Base-by-base conservation (phyloP, 2,888 invertebrate genomes). In the Chesias legatella region DNA sequence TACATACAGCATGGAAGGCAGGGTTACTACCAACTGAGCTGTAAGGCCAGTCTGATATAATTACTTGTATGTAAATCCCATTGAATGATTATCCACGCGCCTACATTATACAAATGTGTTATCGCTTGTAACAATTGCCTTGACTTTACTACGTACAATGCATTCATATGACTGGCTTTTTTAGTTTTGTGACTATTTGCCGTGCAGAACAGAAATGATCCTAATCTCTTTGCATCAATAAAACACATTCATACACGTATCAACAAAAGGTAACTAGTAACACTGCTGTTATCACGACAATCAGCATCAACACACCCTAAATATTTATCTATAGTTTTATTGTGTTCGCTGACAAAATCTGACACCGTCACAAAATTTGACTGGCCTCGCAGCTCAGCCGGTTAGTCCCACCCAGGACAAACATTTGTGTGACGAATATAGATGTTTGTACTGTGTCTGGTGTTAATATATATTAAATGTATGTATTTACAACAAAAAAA, bases 241-340 rank as follows among this genome's bases (percentile, higher is more conserved):
- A 22, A 43, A 33, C 35, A 26, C 29, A 43, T 27, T 38, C 30
- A 35, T 17, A 17, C 5, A 17, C 25, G 23, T 29, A 23, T 10
- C 35, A 31, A 53, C 46, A 48, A 35, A 43, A 33, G 37, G 20
- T 41, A 34, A 31, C 33, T 27, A 35, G 45, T 34, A 30, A 44
- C 33, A 22, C 41, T 22, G 40, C 22, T 51, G 41, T 50, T 51
- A 53, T 51, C 51, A 43, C 31, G 17, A 33, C 32, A 38, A 47
- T 53, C 40, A 48, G 42, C 52, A 43, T 51, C 40, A 48, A 43
- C 52, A 43, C 52, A 38, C 52, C 54, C 46, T 37, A 43, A 51
- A 38, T 51, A 39, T 47, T 43, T 44, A 51, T 46, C 39, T 36
- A 32, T 27, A 22, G 22, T 33, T 48, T 39, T 37, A 48, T 35